phyloP scores from a whole-genome alignment of 2,888 invertebrate genomes.

The Dryococelus australis region DNA sequence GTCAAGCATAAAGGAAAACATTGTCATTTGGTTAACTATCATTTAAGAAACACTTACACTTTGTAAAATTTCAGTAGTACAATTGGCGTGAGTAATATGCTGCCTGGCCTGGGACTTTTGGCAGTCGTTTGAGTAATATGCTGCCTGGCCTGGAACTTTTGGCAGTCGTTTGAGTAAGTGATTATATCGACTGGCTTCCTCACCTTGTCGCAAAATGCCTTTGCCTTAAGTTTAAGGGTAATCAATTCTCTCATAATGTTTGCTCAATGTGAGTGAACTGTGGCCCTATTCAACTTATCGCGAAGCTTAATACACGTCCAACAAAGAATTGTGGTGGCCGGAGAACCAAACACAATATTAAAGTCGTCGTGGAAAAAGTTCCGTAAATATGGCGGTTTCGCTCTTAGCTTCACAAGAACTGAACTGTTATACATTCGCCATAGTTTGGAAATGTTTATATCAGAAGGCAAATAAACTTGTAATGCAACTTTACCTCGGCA shows the following conservation, averaged over 20 bases:
- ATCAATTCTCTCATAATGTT: neutral
- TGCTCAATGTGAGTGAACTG: neutral
- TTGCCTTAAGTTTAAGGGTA: neutral
- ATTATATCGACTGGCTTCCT: neutral
- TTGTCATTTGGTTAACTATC: neutral
- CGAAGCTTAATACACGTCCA: constrained; percentile 12
- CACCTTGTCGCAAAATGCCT: neutral
- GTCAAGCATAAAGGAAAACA: neutral
- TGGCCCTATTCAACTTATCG: neutral
- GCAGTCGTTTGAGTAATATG: too few relatives aligned
- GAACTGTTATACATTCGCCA: neutral
- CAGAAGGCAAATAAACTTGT: neutral
- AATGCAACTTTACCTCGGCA: constrained; percentile 11
- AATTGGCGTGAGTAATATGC: constrained; percentile 4
- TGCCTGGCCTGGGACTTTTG: neutral
- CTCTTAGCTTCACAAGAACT: neutral
- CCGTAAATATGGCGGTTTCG: neutral
- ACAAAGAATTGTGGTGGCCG: neutral
- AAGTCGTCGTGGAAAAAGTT: too few relatives aligned
- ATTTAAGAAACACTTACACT: neutral
- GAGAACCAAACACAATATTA: neutral
- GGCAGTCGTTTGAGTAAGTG: neutral
- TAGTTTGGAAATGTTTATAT: neutral
- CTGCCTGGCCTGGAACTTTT: neutral
- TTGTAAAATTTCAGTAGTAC: neutral